Base-by-base conservation (phyloP, 1,140 invertebrate species). In the Drosophila erecta region DNA sequence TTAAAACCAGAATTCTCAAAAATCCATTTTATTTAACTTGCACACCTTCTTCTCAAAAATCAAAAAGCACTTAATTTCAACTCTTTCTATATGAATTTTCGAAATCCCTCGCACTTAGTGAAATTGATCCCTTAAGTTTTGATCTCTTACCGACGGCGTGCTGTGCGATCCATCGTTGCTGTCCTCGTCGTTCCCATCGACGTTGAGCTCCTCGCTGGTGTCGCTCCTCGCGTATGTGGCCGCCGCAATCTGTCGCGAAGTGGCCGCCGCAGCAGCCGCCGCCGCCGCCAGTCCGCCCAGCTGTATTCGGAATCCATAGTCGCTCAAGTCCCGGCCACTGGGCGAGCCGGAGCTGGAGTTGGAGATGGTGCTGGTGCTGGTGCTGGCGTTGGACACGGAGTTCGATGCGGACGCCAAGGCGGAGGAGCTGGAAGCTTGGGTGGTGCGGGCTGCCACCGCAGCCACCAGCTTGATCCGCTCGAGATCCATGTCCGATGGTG, bases 271-370 rank as follows among this genome's bases (percentile, higher is more conserved):
- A 2, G 90, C 90, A 12, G 90, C 90, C 6, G 90, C 90, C 8
- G 90, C 90, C 5, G 90, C 90, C 14, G 91, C 89, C 53, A 92
- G 71, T 7, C 91, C 92, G 30, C 92, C 92, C 53, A 92, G 75
- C 51, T 92, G 92, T 91, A 92, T 92, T 85, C 92, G 77, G 66
- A 92, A 92, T 20, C 92, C 92, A 57, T 92, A 92, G 76, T 92
- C 91, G 41, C 90, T 92, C 24, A 92, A 73, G 41, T 92, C 92
- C 37, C 84, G 79, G 24, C 90, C 79, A 53, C 66, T 64, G 35
- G 81, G 79, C 15, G 90, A 67, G 14, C 69, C 64, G 10, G 89
- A 71, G 57, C 58, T 50, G 20, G 54, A 59, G 53, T 81, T 41
- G 72, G 72, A 83, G 77, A 49, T 65, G 78, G 61, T 75, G 17